Conservation (phyloP, 37 sponge, comb jelly and placozoan genomes). For the Geodia barretti region DNA sequence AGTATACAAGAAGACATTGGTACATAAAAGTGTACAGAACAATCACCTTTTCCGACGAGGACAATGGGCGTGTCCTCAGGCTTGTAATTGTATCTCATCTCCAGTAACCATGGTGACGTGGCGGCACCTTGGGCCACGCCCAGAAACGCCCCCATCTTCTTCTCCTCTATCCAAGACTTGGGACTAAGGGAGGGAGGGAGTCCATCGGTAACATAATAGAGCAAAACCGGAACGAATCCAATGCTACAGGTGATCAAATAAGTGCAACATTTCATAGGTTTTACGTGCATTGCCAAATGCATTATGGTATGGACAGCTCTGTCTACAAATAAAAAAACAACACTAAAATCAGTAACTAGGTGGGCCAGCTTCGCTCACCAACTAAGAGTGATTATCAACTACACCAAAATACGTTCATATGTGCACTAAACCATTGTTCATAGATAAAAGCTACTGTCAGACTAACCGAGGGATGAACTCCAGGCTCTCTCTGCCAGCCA, state of each 20-base stretch:
- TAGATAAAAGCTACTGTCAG: neutral
- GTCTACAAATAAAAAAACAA: too few relatives aligned
- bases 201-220: too few relatives aligned
- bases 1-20: neutral
- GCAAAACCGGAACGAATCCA: too few relatives aligned
- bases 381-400: too few relatives aligned
- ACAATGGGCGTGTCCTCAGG: constrained; percentile 46
- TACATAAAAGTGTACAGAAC: neutral
- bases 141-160: constrained; percentile 90
- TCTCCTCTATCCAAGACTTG: constrained; percentile 72
- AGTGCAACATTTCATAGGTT: too few relatives aligned
- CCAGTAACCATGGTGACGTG: constrained; percentile 85
- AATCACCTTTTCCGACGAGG: constrained; percentile 88
- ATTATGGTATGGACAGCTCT: too few relatives aligned
- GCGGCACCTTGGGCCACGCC: constrained; percentile 85
- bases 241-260: too few relatives aligned
- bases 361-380: too few relatives aligned
- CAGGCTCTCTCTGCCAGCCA: neutral
- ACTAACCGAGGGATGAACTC: neutral
- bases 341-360: too few relatives aligned
- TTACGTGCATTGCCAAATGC: too few relatives aligned
- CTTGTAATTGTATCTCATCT: constrained; percentile 64
- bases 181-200: constrained; percentile 13
- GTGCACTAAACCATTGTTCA: too few relatives aligned
- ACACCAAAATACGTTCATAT: too few relatives aligned